phyloP scores from a whole-genome alignment of 1,140 invertebrate genomes.

The Myzus persicae region DNA sequence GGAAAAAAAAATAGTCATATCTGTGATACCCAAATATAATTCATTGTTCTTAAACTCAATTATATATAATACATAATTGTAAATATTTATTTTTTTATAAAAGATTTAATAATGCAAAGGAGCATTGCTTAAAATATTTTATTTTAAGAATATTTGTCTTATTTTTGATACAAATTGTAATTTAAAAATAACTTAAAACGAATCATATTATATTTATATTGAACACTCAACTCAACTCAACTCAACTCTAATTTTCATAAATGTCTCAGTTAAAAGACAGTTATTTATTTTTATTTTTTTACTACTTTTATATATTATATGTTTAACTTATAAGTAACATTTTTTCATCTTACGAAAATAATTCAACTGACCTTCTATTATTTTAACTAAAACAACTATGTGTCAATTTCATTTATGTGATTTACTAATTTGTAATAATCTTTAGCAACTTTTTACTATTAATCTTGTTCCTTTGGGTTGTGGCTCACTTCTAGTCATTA shows the following conservation, averaged over 20 bases:
- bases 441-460: background rate
- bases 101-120: background rate
- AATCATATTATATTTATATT: background rate
- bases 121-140: background rate
- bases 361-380: background rate
- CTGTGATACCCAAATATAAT: background rate
- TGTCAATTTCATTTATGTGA: background rate
- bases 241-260: background rate
- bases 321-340: background rate
- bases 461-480: constrained; percentile 49
- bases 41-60: background rate
- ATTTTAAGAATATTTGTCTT: background rate
- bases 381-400: background rate
- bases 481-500: constrained; percentile 35
- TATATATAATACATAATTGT: background rate
- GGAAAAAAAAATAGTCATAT: constrained; percentile 30
- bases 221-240: background rate
- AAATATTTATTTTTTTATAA: background rate
- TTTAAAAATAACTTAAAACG: background rate
- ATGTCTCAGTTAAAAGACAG: background rate
- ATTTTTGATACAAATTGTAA: background rate
- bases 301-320: background rate
- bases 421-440: background rate
- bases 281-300: background rate
- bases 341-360: background rate